Evolutionary conservation across 2,888 invertebrate genomes (phyloP).

Genomic region (Leptinotarsa haldemani): DNA sequence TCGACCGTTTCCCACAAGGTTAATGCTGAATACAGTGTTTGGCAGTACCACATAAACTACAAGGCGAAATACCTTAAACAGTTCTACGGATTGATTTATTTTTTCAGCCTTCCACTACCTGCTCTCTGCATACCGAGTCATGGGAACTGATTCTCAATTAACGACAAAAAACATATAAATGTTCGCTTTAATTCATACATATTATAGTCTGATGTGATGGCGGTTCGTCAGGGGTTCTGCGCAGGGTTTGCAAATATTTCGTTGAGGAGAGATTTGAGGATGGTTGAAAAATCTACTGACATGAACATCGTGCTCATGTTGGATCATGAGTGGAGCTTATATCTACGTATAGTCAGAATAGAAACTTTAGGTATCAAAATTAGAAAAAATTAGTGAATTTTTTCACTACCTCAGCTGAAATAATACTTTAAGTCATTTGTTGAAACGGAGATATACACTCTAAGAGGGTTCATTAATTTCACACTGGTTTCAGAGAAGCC

Average conservation of each 20-base stretch:
- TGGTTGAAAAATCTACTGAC: no score
- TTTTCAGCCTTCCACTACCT: slow-evolving; percentile 49
- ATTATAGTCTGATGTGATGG: slow-evolving; percentile 34
- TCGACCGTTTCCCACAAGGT: slow-evolving; percentile 41
- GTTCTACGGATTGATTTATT: slow-evolving; percentile 54
- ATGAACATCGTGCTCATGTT: no score
- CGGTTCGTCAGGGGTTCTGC: slow-evolving; percentile 1
- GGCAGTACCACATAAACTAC: slow-evolving; percentile 39
- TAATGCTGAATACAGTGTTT: slow-evolving; percentile 44
- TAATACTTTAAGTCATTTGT: no score
- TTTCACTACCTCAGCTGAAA: no score
- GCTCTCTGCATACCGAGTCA: slow-evolving; percentile 54
- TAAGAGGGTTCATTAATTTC: no score
- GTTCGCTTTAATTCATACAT: slow-evolving; percentile 42
- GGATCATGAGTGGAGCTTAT: no score
- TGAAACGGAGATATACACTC: no score
- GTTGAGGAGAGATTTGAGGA: neutral
- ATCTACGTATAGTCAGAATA: neutral
- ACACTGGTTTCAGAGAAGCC: no score
- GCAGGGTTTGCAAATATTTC: neutral
- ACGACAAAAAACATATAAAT: slow-evolving; percentile 41
- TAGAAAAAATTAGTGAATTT: neutral
- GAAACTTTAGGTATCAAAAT: neutral
- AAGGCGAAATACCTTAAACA: slow-evolving; percentile 56
- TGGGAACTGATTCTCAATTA: slow-evolving; percentile 58